phyloP scores from a whole-genome alignment of 2,888 invertebrate genomes.

The Corbicula japonica region DNA sequence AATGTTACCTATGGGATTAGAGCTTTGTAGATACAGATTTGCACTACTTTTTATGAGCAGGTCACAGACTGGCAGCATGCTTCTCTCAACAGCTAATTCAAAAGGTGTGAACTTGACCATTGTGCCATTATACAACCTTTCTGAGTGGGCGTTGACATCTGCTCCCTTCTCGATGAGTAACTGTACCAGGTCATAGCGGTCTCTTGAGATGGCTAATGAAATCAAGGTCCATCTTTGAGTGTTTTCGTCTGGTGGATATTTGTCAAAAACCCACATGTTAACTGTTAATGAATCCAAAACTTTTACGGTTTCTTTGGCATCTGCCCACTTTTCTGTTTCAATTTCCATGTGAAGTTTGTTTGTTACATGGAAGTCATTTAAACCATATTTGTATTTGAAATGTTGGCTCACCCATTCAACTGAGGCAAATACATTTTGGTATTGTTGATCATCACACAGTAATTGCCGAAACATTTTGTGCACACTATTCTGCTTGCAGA shows the following conservation, averaged over 20 bases:
- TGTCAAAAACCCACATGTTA: background rate
- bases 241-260: background rate
- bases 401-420: constrained; percentile 2
- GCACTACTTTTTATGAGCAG: background rate
- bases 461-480: background rate
- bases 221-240: constrained; percentile 3
- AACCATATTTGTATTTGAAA: background rate
- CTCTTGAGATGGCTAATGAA: background rate
- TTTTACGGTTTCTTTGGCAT: background rate
- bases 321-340: constrained; percentile 4
- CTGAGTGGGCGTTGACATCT: constrained; percentile 5
- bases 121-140: background rate
- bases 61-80: background rate
- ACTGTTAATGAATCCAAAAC: background rate
- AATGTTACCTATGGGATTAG: constrained; percentile 9
- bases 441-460: background rate
- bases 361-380: background rate
- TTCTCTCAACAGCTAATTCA: constrained; percentile 12
- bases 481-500: background rate
- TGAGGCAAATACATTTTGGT: background rate
- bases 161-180: background rate
- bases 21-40: constrained; percentile 11
- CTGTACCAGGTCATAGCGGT: background rate
- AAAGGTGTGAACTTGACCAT: constrained; percentile 10
- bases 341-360: constrained; percentile 5